phyloP scores from a whole-genome alignment of 2,113 vertebrate genomes.

The Vulpes lagopus region DNA sequence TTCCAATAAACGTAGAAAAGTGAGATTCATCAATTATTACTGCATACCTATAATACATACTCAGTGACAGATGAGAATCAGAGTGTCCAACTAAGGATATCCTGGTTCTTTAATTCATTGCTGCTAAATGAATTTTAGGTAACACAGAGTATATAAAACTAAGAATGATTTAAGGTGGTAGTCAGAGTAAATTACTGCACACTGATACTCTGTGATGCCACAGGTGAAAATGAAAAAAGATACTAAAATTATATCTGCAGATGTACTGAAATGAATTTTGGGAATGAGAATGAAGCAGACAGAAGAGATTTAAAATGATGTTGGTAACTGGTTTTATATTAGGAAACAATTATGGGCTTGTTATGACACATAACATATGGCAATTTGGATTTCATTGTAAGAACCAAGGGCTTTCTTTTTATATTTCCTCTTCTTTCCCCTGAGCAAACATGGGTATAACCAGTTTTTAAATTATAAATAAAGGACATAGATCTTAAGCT shows the following conservation, averaged over 20 bases:
- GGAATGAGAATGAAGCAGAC: background rate
- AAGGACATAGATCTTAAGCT: background rate
- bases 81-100: background rate
- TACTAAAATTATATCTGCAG: background rate
- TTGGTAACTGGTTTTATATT: background rate
- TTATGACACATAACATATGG: background rate
- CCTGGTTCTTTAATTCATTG: background rate
- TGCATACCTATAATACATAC: background rate
- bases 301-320: background rate
- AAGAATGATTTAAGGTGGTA: background rate
- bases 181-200: background rate
- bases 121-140: conserved; percentile 19
- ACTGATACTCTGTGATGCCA: background rate
- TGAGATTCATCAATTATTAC: conserved; percentile 5
- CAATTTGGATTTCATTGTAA: background rate
- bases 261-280: background rate
- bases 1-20: background rate
- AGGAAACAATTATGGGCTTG: background rate
- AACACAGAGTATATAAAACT: background rate
- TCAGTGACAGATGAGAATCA: background rate
- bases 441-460: background rate
- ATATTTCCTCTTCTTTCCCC: background rate
- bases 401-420: background rate
- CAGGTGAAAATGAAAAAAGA: background rate
- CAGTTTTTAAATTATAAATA: conserved; percentile 7